Base-by-base conservation (phyloP, 1,140 invertebrate species). In the Cephus cinctus region DNA sequence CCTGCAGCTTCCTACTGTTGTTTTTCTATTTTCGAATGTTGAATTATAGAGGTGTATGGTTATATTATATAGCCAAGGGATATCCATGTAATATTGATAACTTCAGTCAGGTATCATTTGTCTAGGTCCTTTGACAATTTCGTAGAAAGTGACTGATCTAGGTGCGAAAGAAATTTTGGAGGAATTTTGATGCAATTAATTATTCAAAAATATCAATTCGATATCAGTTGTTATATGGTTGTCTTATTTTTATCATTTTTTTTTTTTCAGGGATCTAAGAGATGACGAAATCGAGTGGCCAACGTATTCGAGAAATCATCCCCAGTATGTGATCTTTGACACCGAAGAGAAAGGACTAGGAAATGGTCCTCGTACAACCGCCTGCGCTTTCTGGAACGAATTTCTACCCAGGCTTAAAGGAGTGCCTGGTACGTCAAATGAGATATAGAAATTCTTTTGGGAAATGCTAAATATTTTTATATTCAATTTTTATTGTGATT, bases 301-400 rank as follows among this genome's bases (percentile, higher is more conserved):
- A 8, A 74, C 88, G 46, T 96, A 96, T 77, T 89, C 88, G 4
- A 84, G 84, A 50, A 83, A 88, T 18, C 83, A 90, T 55, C 90
- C 91, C 14, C 84, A 89, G 65, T 96, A 96, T 69, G 93, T 91
- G 67, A 89, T 92, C 57, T 89, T 94, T 67, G 88, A 94, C 54
- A 87, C 90, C 0, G 86, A 91, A 56, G 81, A 83, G 12, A 78
- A 73, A 35, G 86, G 83, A 19, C 77, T 82, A 8, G 89, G 89
- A 2, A 84, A 84, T 52, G 94, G 92, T 42, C 93, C 92, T 1
- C 76, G 92, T 35, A 86, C 90, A 34, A 87, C 89, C 27, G 82
- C 90, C 15, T 98, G 95, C 67, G 91, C 92, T 32, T 98, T 98
- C 76, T 98, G 95, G 95, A 94, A 94, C 63, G 84, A 93, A 47